Percentiles rank a stretch among this genome's conserved stretches.
These are phyloP conservation scores for Ceryle rudis DNA, from an alignment of 2,797 vertebrate species.

Conservation along the genomic window DNA sequence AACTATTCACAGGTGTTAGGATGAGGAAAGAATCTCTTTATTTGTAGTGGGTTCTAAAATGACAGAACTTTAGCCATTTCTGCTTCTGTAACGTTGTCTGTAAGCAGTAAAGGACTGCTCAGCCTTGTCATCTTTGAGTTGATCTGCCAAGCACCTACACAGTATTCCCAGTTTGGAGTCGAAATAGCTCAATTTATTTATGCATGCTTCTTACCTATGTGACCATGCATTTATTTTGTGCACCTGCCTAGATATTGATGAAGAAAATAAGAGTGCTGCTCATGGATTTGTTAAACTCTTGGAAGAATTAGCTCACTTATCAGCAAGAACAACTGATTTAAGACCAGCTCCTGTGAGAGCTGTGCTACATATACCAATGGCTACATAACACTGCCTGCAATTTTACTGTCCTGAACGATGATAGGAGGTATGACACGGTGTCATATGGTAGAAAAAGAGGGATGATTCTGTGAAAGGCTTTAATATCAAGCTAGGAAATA, in stretches of 20 bases:
- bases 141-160: not conserved
- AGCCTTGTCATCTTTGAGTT: not conserved
- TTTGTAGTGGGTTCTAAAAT: not conserved
- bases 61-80: not conserved
- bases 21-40: not conserved
- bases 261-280: not conserved
- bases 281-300: not conserved
- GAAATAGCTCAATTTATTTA: not conserved
- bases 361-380: rapidly evolving
- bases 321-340: not conserved
- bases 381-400: not conserved
- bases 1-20: not conserved
- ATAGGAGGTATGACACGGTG: rapidly evolving
- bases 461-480: not conserved
- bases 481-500: not conserved
- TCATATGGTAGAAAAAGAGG: not conserved
- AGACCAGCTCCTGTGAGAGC: not conserved
- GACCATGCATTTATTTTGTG: not conserved
- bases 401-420: not conserved
- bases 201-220: not conserved
- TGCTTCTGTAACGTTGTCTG: not conserved
- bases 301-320: not conserved
- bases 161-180: not conserved
- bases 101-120: not conserved
- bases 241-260: not conserved